Conservation (phyloP, 2,888 invertebrate species). For the Furcula furcula region DNA sequence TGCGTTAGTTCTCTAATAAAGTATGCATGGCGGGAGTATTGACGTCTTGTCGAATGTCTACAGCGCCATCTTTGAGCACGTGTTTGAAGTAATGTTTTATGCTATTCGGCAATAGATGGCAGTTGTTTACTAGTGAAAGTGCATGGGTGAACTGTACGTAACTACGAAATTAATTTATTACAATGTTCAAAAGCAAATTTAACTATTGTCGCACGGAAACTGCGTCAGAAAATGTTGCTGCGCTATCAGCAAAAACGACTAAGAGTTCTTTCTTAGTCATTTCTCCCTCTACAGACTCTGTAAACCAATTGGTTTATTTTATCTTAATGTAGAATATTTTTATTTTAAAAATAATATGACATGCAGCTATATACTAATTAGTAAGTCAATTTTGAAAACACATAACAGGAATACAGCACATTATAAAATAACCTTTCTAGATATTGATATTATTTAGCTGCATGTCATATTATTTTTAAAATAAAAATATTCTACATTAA, state of each 20-base stretch:
- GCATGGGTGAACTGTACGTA: too few relatives aligned
- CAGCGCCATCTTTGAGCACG: slow-evolving; percentile 52
- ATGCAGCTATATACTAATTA: background rate
- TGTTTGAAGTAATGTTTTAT: slow-evolving; percentile 14
- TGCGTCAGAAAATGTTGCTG: too few relatives aligned
- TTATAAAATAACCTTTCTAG: too few relatives aligned
- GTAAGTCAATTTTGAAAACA: too few relatives aligned
- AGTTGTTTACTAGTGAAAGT: slow-evolving; percentile 9
- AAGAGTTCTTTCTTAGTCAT: too few relatives aligned
- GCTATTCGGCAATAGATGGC: slow-evolving; percentile 44
- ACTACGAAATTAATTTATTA: too few relatives aligned
- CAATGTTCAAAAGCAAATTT: too few relatives aligned
- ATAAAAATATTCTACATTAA: background rate
- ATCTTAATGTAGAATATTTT: background rate
- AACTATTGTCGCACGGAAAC: too few relatives aligned
- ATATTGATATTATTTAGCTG: background rate
- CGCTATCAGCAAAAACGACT: too few relatives aligned
- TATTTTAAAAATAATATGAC: background rate
- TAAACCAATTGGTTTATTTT: too few relatives aligned
- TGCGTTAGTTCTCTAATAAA: slow-evolving; percentile 52
- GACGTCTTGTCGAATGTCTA: slow-evolving; percentile 48
- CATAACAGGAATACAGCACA: too few relatives aligned
- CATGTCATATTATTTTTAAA: background rate
- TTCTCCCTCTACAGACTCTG: too few relatives aligned
- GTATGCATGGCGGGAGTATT: slow-evolving; percentile 64